Evolutionary conservation across 53 echinoderm and acorn worm species (phyloP).

Genomic region (Patiria pectinifera): DNA sequence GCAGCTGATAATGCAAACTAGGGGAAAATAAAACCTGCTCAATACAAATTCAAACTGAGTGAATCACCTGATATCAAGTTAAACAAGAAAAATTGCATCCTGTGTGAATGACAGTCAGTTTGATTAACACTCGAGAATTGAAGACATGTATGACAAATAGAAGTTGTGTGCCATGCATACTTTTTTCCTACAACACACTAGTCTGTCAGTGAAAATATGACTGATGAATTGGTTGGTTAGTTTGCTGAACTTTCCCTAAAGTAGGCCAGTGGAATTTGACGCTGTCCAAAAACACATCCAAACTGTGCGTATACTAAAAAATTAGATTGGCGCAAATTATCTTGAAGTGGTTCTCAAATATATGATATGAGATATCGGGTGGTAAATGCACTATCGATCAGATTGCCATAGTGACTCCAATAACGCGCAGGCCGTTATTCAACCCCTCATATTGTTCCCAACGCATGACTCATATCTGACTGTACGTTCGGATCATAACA

Average conservation of each 20-base stretch:
- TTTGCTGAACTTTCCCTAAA: neutral
- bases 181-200: neutral
- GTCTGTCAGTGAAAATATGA: neutral
- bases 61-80: neutral
- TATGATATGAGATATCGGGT: conserved; percentile 46
- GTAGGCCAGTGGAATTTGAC: neutral
- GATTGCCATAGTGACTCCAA: neutral
- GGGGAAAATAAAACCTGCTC: no score
- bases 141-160: neutral
- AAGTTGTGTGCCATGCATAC: neutral
- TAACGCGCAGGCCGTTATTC: neutral
- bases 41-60: neutral
- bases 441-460: conserved; percentile 19
- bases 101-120: neutral
- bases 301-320: neutral
- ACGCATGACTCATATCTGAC: conserved; percentile 13
- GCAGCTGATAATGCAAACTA: neutral
- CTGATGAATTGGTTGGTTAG: neutral
- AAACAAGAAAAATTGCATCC: neutral
- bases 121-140: neutral
- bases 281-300: neutral
- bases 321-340: conserved; percentile 10
- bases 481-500: conserved; percentile 1
- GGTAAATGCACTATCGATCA: conserved; percentile 52
- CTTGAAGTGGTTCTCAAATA: conserved; percentile 47